Percentiles rank a stretch among this genome's conserved stretches.
Evolutionary conservation across 2,113 vertebrate species (phyloP).

Genomic region (Hoplias malabaricus): DNA sequence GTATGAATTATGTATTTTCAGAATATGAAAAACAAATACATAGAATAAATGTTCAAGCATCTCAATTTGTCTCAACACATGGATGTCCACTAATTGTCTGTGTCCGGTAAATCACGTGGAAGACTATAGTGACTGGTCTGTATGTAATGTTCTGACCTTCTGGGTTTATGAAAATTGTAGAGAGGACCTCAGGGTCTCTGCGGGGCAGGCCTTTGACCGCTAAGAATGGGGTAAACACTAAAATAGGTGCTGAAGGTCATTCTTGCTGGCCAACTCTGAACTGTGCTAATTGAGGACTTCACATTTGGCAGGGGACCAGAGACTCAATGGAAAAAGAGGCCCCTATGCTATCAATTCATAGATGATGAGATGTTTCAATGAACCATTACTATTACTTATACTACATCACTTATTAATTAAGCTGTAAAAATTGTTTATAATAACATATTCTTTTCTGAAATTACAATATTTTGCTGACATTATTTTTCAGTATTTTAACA

Average conservation of each 20-base stretch:
- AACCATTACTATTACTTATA: neutral
- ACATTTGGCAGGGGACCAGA: conserved; percentile 51
- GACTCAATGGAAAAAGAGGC: conserved; percentile 2
- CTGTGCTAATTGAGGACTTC: conserved; percentile 60
- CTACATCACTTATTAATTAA: neutral
- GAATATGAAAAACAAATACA: too few relatives aligned
- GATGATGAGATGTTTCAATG: conserved; percentile 7
- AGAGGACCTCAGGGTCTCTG: neutral
- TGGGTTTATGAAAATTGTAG: neutral
- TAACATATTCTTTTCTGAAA: too few relatives aligned
- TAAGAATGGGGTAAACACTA: neutral
- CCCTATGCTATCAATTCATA: conserved; percentile 34
- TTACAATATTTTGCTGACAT: too few relatives aligned
- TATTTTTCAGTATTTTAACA: too few relatives aligned
- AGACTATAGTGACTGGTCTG: neutral
- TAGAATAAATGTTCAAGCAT: too few relatives aligned
- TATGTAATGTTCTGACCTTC: neutral
- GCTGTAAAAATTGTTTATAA: too few relatives aligned
- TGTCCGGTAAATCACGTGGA: neutral
- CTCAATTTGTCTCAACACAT: too few relatives aligned
- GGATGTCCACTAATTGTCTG: neutral
- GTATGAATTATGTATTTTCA: too few relatives aligned
- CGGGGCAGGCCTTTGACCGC: neutral
- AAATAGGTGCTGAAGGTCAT: conserved; percentile 44
- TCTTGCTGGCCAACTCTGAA: conserved; percentile 22